phyloP scores from a whole-genome alignment of 2,113 vertebrate species.

The Bostrychus sinensis region DNA sequence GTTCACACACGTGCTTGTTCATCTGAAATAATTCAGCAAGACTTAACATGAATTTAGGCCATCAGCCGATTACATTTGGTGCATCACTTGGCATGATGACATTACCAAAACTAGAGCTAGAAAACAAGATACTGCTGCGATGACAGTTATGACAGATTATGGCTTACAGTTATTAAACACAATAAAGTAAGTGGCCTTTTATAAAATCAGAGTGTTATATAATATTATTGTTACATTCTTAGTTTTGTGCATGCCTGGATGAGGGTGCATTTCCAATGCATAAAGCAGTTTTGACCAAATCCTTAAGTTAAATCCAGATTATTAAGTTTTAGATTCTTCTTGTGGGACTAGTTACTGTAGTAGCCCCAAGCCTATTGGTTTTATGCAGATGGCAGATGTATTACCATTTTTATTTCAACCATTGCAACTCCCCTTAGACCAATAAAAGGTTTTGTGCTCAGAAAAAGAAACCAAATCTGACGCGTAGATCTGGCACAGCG shows the following conservation, averaged over 20 bases:
- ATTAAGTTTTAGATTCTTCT: not conserved
- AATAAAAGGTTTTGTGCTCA: constrained; percentile 1
- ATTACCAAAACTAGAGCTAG: not conserved
- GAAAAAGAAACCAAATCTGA: not conserved
- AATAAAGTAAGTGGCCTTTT: too few relatives aligned
- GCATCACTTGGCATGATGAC: constrained; percentile 5
- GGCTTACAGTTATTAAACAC: too few relatives aligned
- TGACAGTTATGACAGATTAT: too few relatives aligned
- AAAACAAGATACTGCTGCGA: too few relatives aligned
- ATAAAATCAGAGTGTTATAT: too few relatives aligned
- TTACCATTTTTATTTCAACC: constrained; percentile 1
- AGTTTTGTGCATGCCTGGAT: too few relatives aligned
- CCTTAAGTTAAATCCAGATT: not conserved
- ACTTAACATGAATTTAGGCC: not conserved
- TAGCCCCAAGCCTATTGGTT: not conserved
- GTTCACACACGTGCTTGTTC: not conserved
- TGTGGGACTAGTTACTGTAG: not conserved
- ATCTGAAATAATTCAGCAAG: not conserved
- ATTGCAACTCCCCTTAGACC: not conserved
- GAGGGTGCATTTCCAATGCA: too few relatives aligned
- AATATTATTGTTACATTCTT: too few relatives aligned
- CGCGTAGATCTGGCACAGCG: not conserved
- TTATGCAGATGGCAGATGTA: not conserved
- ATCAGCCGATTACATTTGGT: not conserved
- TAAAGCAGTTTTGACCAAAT: not conserved